These are phyloP conservation scores for Pitangus sulphuratus DNA, from an alignment of 2,797 vertebrate genomes.

Conservation along the genomic window DNA sequence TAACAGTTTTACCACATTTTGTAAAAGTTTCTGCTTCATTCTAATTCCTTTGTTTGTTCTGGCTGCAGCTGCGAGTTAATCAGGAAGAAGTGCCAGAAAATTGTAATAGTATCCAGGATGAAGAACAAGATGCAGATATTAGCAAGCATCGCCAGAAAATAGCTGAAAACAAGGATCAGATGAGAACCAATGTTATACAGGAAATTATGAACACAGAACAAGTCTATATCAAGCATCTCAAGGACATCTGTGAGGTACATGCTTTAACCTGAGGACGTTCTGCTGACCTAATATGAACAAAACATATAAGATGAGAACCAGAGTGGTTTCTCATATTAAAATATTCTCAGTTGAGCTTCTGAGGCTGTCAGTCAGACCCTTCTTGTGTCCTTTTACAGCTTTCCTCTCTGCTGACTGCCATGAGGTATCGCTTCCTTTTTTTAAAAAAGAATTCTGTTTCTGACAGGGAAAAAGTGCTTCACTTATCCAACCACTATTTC, in stretches of 20 bases:
- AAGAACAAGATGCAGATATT: conserved; percentile 78
- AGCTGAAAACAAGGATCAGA: conserved; percentile 90
- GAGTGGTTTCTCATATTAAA: neutral
- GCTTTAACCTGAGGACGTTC: neutral
- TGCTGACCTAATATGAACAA: neutral
- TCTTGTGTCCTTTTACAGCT: neutral
- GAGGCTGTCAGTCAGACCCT: neutral
- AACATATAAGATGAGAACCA: neutral
- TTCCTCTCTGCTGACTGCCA: neutral
- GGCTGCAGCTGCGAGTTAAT: conserved; percentile 91
- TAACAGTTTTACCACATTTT: neutral
- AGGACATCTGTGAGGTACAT: conserved; percentile 95
- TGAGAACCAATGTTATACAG: conserved; percentile 96
- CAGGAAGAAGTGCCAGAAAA: conserved; percentile 90
- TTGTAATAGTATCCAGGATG: conserved; percentile 79
- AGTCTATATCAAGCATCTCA: conserved; percentile 96
- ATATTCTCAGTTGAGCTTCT: neutral
- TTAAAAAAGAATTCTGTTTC: neutral
- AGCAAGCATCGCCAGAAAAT: conserved; percentile 78
- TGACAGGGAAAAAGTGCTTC: neutral
- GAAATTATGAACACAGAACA: conserved; percentile 98
- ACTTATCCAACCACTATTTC: neutral
- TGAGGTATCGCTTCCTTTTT: neutral
- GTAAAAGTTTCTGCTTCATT: neutral
- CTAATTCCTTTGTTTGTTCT: conserved; percentile 18